phyloP scores from a whole-genome alignment of 2,797 vertebrate species.

The Protonibea diacanthus region DNA sequence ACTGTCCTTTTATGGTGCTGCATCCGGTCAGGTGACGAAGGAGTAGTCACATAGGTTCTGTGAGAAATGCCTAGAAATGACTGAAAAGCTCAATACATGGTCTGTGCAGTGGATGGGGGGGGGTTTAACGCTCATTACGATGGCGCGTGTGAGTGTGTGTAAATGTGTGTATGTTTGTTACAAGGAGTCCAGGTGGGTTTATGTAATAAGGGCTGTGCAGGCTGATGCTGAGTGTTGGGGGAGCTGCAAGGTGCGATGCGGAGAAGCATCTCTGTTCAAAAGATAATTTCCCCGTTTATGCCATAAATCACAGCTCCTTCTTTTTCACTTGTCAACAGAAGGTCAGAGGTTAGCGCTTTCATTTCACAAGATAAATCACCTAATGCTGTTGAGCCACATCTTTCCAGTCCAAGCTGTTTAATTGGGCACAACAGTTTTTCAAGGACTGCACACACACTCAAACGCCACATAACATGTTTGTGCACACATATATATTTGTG shows the following conservation, averaged over 20 bases:
- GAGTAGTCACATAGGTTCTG: slow-evolving; percentile 81
- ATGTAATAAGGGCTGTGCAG: slow-evolving; percentile 75
- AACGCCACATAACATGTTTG: slow-evolving; percentile 1
- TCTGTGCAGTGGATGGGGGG: slow-evolving; percentile 59
- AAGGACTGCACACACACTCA: slow-evolving; percentile 19
- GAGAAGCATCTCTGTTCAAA: slow-evolving; percentile 54
- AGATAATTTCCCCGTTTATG: slow-evolving; percentile 52
- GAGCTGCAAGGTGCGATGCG: slow-evolving; percentile 52
- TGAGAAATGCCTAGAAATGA: slow-evolving; percentile 86
- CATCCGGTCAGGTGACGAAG: slow-evolving; percentile 87
- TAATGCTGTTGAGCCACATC: slow-evolving; percentile 35
- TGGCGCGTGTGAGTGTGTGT: slow-evolving; percentile 26
- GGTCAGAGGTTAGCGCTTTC: slow-evolving; percentile 70
- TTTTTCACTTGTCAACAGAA: slow-evolving; percentile 61
- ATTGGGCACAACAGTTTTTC: slow-evolving; percentile 57
- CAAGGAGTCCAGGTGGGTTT: slow-evolving; percentile 78
- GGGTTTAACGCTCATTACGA: slow-evolving; percentile 63
- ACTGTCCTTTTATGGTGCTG: slow-evolving; percentile 83
- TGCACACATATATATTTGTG: background rate
- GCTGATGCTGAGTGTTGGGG: slow-evolving; percentile 59
- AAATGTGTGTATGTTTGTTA: slow-evolving; percentile 48
- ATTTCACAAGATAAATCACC: slow-evolving; percentile 68
- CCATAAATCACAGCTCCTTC: slow-evolving; percentile 65
- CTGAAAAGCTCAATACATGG: slow-evolving; percentile 81
- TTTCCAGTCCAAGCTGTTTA: slow-evolving; percentile 39